Percentiles rank a stretch among this genome's conserved stretches.
These are phyloP conservation scores for Eulemur rufifrons DNA, from an alignment of 2,113 vertebrate genomes.

Conservation along the genomic window DNA sequence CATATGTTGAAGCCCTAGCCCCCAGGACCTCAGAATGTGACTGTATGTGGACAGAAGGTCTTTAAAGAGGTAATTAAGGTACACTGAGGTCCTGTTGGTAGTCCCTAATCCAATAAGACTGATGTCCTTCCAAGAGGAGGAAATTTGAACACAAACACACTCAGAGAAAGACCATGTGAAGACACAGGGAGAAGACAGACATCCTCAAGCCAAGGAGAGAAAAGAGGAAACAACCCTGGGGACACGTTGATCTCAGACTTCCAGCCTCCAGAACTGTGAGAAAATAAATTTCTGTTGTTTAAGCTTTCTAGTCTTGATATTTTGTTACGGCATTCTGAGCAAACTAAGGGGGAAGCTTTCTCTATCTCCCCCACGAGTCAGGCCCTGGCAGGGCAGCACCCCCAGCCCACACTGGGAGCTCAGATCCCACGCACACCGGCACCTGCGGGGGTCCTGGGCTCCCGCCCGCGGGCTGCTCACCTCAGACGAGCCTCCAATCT, in stretches of 20 bases:
- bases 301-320: accelerated
- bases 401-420: neutral
- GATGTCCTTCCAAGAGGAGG: neutral
- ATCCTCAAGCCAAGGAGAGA: neutral
- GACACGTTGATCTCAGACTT: neutral
- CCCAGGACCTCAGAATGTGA: neutral
- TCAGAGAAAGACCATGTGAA: neutral
- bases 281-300: neutral
- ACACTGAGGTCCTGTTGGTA: neutral
- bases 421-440: neutral
- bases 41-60: neutral
- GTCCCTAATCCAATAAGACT: neutral
- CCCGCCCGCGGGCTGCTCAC: neutral
- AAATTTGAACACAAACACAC: neutral
- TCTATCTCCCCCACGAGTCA: neutral
- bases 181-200: accelerated
- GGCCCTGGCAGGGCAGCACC: neutral
- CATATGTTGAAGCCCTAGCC: neutral
- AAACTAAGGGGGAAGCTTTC: neutral
- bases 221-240: neutral
- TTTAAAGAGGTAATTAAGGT: neutral
- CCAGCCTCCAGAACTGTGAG: neutral
- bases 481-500: neutral
- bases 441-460: neutral
- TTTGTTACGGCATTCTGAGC: neutral